A percentile compares a stretch with the other conserved stretches of the same genome.
Evolutionary conservation across 2,888 invertebrate genomes (phyloP).

Genomic region (Stenolophus ochropezus): DNA sequence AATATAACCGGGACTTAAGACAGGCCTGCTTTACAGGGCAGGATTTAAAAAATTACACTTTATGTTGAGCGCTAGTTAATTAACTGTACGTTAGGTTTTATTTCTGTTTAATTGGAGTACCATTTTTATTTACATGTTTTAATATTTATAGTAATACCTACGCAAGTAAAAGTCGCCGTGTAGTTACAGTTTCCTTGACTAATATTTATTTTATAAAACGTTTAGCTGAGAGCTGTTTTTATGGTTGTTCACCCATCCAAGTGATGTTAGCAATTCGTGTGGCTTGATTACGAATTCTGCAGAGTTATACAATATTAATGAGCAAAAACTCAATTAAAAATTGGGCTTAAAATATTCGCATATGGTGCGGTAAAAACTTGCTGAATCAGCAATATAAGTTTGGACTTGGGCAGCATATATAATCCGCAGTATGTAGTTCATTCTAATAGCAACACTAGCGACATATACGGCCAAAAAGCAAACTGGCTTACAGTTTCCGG

Average conservation of each 20-base stretch:
- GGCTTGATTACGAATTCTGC: background rate
- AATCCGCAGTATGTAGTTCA: slow-evolving; percentile 6
- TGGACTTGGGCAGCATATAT: background rate
- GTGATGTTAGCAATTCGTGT: background rate
- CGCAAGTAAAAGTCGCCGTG: no score
- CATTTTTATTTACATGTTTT: no score
- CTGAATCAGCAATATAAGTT: background rate
- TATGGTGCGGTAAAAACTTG: background rate
- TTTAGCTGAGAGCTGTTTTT: no score
- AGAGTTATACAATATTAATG: background rate
- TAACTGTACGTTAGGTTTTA: no score
- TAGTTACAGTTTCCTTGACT: no score
- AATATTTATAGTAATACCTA: no score
- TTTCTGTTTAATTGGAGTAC: no score
- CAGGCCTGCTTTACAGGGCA: background rate
- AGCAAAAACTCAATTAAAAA: background rate
- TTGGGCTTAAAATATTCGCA: background rate
- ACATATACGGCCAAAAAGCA: slow-evolving; percentile 15
- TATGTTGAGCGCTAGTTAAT: background rate
- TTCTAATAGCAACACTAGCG: slow-evolving; percentile 21
- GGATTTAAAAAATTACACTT: background rate
- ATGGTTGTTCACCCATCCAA: background rate
- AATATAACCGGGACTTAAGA: background rate
- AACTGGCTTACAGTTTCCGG: slow-evolving; percentile 15
- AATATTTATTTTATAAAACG: no score